Percentiles rank a stretch among this genome's conserved stretches.
These are phyloP conservation scores for Plebejus argus DNA, from an alignment of 2,888 invertebrate genomes.

Conservation along the genomic window DNA sequence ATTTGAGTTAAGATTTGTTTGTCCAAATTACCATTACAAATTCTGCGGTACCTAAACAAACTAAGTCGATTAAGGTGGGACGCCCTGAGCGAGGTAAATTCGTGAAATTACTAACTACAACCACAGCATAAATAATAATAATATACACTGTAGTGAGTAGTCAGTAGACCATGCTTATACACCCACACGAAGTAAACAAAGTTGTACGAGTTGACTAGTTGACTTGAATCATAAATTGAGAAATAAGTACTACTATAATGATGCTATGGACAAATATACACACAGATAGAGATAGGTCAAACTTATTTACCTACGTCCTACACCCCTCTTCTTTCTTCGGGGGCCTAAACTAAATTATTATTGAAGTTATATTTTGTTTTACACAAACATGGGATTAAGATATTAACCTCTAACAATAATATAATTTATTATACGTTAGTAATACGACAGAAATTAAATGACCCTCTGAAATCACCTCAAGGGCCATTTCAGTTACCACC, in stretches of 20 bases:
- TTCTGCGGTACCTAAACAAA: slow-evolving; percentile 13
- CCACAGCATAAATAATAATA: neutral
- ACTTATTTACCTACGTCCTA: too few species aligned
- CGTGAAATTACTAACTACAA: neutral
- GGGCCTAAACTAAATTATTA: neutral
- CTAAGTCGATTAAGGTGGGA: slow-evolving; percentile 15
- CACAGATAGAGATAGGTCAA: too few species aligned
- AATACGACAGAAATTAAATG: neutral
- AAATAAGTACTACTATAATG: too few species aligned
- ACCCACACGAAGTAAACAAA: too few species aligned
- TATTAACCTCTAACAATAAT: too few species aligned
- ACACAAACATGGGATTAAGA: too few species aligned
- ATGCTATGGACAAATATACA: neutral
- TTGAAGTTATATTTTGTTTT: too few species aligned
- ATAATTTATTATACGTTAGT: too few species aligned
- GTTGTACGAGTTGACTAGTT: too few species aligned
- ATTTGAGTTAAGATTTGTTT: slow-evolving; percentile 14
- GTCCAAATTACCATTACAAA: slow-evolving; percentile 21
- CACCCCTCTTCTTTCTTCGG: neutral
- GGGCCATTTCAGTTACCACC: slow-evolving; percentile 12
- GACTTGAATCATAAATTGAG: too few species aligned
- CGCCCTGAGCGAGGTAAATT: neutral
- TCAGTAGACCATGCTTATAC: too few species aligned
- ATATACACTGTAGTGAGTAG: too few species aligned
- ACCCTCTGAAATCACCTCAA: neutral